phyloP scores from a whole-genome alignment of 23 tunicate genomes.

The Styela clava region DNA sequence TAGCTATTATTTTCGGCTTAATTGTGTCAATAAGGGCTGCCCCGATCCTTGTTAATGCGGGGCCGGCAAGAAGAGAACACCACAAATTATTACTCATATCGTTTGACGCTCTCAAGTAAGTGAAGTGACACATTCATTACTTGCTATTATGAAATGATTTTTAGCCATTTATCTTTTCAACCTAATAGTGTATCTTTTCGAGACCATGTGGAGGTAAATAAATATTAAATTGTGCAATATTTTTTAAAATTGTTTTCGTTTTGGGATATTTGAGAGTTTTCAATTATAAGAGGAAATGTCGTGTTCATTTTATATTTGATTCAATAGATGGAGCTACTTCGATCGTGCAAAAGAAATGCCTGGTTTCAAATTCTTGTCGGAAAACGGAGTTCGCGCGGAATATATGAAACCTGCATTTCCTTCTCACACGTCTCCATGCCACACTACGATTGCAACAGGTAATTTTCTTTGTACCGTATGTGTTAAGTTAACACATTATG shows the following conservation, averaged over 20 bases:
- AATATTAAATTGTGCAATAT: too few relatives aligned
- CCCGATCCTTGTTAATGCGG: neutral
- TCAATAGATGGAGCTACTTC: constrained; percentile 69
- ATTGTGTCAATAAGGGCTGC: neutral
- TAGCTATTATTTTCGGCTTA: neutral
- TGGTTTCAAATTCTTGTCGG: constrained; percentile 47
- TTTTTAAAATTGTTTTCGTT: too few relatives aligned
- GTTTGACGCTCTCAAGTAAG: neutral
- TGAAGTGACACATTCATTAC: too few relatives aligned
- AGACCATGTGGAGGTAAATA: too few relatives aligned
- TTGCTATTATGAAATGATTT: too few relatives aligned
- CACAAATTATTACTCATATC: neutral
- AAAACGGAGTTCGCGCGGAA: constrained; percentile 70
- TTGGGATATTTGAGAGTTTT: too few relatives aligned
- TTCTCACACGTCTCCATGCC: constrained; percentile 71
- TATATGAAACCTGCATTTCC: constrained; percentile 66
- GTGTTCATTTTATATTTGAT: too few relatives aligned
- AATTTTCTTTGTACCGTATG: too few relatives aligned
- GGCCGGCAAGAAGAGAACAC: neutral
- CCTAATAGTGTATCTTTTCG: too few relatives aligned
- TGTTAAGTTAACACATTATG: too few relatives aligned
- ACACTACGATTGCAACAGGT: constrained; percentile 86
- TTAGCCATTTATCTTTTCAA: too few relatives aligned
- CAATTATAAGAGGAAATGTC: too few relatives aligned
- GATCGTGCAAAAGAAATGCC: constrained; percentile 34